phyloP scores from a whole-genome alignment of 2,797 vertebrate species.

The Perodicticus potto region DNA sequence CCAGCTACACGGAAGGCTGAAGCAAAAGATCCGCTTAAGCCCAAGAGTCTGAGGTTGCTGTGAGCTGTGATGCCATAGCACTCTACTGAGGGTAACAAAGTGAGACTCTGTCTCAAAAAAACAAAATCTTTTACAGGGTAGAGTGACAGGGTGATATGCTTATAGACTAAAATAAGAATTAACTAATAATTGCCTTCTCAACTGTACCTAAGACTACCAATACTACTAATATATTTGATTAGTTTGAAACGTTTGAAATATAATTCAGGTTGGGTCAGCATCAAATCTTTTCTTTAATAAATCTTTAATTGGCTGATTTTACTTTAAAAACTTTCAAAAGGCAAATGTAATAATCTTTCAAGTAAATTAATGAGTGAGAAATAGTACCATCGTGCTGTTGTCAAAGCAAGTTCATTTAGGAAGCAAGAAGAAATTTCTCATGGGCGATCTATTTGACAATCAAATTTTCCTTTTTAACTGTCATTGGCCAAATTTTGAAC shows the following conservation, averaged over 20 bases:
- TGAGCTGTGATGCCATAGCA: no score
- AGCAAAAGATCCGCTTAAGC: no score
- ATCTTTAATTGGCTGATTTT: conserved; percentile 49
- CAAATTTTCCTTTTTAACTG: conserved; percentile 67
- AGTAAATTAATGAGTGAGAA: conserved; percentile 45
- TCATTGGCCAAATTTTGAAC: conserved; percentile 69
- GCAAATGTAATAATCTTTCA: conserved; percentile 26
- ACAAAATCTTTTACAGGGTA: not conserved
- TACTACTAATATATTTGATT: not conserved
- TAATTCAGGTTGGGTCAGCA: not conserved
- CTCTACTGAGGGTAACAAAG: no score
- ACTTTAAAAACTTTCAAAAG: conserved; percentile 9
- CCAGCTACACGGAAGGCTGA: not conserved
- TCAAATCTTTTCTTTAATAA: conserved; percentile 41
- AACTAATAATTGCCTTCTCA: not conserved
- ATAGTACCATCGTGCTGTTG: not conserved
- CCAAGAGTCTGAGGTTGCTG: no score
- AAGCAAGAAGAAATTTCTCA: conserved; percentile 60
- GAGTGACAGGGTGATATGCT: not conserved
- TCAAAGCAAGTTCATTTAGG: conserved; percentile 66
- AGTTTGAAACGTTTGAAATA: conserved; percentile 26
- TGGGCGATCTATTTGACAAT: conserved; percentile 63
- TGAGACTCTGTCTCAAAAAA: not conserved
- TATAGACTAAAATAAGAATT: not conserved
- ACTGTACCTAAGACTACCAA: not conserved